These are phyloP conservation scores for Lymantria dispar DNA, from an alignment of 2,888 invertebrate species.

Conservation along the genomic window DNA sequence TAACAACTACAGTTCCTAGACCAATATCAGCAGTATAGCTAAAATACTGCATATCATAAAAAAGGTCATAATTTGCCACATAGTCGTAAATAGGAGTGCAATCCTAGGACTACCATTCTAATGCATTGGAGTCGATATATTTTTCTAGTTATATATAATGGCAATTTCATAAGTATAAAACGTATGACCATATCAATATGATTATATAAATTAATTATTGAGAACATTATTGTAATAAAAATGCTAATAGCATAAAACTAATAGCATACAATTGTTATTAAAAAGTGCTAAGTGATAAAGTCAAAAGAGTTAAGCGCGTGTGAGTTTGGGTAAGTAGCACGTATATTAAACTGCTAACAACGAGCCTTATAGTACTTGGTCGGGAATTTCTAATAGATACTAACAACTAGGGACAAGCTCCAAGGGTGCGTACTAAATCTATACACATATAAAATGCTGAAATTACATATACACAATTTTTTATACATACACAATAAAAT, in stretches of 20 bases:
- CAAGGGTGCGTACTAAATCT: conserved; percentile 71
- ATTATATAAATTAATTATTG: conserved; percentile 1
- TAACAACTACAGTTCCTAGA: no score
- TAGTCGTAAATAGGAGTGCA: no score
- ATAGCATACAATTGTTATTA: conserved; percentile 16
- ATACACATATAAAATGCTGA: conserved; percentile 59
- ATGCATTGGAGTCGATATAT: no score
- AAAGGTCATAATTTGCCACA: no score
- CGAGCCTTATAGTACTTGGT: conserved; percentile 79
- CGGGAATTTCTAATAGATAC: conserved; percentile 77
- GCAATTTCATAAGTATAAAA: no score
- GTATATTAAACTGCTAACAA: conserved; percentile 51
- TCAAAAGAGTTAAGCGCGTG: conserved; percentile 23
- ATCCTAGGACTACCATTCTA: no score
- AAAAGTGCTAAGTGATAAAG: conserved; percentile 22
- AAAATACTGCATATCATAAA: no score
- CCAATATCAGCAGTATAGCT: no score
- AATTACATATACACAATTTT: conserved; percentile 52
- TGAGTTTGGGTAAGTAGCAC: conserved; percentile 25
- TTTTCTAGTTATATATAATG: no score
- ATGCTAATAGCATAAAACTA: conserved; percentile 27
- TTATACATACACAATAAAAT: conserved; percentile 45
- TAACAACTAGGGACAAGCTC: conserved; percentile 78
- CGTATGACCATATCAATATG: background rate
- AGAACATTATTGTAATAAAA: conserved; percentile 26